phyloP scores from a whole-genome alignment of 2,113 vertebrate genomes.

The Tychaedon coryphoeus region DNA sequence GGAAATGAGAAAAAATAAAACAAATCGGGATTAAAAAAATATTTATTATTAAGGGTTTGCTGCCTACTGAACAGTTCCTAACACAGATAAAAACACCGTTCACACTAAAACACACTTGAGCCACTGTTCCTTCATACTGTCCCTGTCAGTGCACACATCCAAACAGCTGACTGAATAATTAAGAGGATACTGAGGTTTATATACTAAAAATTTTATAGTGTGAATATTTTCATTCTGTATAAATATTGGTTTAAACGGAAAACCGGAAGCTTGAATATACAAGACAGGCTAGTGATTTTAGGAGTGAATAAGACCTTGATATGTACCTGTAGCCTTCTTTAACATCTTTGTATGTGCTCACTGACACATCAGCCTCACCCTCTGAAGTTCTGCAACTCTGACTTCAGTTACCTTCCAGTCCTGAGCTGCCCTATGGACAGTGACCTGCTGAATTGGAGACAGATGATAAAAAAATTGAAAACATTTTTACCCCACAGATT shows the following conservation, averaged over 20 bases:
- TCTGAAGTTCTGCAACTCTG: background rate
- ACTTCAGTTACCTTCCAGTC: background rate
- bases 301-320: conserved; percentile 51
- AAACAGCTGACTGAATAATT: conserved; percentile 41
- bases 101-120: conserved; percentile 27
- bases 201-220: conserved; percentile 36
- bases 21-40: conserved; percentile 27
- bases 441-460: background rate
- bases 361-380: background rate
- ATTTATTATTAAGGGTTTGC: conserved; percentile 23
- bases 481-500: background rate
- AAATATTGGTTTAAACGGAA: conserved; percentile 57
- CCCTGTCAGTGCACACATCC: background rate
- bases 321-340: conserved; percentile 37
- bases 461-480: background rate
- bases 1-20: conserved; percentile 46
- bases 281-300: background rate
- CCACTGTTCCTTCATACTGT: conserved; percentile 24
- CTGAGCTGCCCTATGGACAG: background rate
- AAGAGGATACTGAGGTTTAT: background rate
- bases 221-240: conserved; percentile 44
- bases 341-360: background rate
- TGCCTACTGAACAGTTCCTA: background rate
- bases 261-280: conserved; percentile 29
- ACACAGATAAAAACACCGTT: conserved; percentile 32